Conservation (phyloP, 2,797 vertebrate species). For the Sparidentex hasta region DNA sequence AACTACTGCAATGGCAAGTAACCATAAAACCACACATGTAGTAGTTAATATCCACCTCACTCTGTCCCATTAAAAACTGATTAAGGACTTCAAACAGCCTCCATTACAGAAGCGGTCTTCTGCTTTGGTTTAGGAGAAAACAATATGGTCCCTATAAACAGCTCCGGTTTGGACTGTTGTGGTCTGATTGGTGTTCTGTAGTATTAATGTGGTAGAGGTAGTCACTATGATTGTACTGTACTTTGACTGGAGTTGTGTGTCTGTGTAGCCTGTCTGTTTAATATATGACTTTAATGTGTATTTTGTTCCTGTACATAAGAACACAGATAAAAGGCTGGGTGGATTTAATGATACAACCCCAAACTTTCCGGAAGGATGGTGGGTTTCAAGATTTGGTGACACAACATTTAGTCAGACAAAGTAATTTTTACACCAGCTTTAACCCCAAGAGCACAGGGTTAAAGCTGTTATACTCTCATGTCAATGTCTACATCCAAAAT, state of each 20-base stretch:
- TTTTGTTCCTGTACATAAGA: slow-evolving; percentile 39
- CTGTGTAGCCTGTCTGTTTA: slow-evolving; percentile 39
- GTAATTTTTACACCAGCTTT: neutral
- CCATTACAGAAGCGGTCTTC: slow-evolving; percentile 73
- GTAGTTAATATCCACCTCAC: slow-evolving; percentile 78
- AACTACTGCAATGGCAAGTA: slow-evolving; percentile 79
- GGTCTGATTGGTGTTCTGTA: slow-evolving; percentile 64
- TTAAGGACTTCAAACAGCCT: slow-evolving; percentile 81
- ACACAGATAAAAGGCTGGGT: slow-evolving; percentile 17
- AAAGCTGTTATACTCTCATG: neutral
- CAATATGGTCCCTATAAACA: slow-evolving; percentile 75
- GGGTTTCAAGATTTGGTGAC: slow-evolving; percentile 24
- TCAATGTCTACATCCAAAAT: slow-evolving; percentile 21
- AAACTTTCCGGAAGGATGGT: slow-evolving; percentile 6
- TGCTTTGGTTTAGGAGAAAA: slow-evolving; percentile 74
- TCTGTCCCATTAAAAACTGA: slow-evolving; percentile 78
- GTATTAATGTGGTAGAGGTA: slow-evolving; percentile 73
- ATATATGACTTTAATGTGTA: slow-evolving; percentile 51
- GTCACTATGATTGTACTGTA: slow-evolving; percentile 51
- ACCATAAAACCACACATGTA: slow-evolving; percentile 84
- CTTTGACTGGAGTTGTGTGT: slow-evolving; percentile 44
- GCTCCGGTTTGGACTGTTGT: slow-evolving; percentile 69
- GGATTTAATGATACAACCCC: slow-evolving; percentile 34
- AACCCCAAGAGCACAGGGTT: neutral
- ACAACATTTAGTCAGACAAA: slow-evolving; percentile 18